Percentiles rank a stretch among this genome's conserved stretches.
These are phyloP conservation scores for Danio choprae DNA, from an alignment of 2,797 vertebrate species.

Conservation along the genomic window DNA sequence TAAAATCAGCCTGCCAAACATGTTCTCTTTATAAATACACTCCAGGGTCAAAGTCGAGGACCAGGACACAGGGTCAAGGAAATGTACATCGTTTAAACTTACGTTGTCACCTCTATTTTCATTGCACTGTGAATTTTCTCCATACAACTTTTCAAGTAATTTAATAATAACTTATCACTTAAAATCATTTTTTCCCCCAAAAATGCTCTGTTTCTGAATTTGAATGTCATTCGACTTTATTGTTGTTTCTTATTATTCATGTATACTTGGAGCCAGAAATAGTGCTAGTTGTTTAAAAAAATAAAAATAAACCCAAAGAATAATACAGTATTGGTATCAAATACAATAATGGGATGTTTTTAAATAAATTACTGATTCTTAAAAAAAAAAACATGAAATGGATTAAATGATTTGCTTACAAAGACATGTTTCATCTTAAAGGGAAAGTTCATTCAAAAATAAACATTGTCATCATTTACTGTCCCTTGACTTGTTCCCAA, in stretches of 20 bases:
- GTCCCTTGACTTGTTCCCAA: no score
- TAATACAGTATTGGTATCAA: not conserved
- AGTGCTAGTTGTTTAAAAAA: not conserved
- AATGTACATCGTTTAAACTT: not conserved
- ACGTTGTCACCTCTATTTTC: constrained; percentile 4
- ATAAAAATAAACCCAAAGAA: not conserved
- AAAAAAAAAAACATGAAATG: not conserved
- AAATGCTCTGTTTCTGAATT: not conserved
- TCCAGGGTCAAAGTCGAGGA: not conserved
- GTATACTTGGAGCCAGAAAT: not conserved
- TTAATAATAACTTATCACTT: not conserved
- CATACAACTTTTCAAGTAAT: constrained; percentile 5
- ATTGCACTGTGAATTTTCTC: constrained; percentile 18
- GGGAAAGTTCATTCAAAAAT: no score
- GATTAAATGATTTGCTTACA: not conserved
- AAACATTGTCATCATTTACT: no score
- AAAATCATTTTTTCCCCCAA: not conserved
- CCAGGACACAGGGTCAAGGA: not conserved
- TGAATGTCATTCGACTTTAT: not conserved
- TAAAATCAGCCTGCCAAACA: not conserved
- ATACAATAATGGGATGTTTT: not conserved
- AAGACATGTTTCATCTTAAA: not conserved
- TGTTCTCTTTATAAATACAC: constrained; percentile 10
- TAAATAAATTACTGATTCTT: constrained; percentile 5
- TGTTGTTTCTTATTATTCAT: not conserved